Base-by-base conservation (phyloP, 2,113 vertebrate genomes). In the Puntigrus tetrazona region DNA sequence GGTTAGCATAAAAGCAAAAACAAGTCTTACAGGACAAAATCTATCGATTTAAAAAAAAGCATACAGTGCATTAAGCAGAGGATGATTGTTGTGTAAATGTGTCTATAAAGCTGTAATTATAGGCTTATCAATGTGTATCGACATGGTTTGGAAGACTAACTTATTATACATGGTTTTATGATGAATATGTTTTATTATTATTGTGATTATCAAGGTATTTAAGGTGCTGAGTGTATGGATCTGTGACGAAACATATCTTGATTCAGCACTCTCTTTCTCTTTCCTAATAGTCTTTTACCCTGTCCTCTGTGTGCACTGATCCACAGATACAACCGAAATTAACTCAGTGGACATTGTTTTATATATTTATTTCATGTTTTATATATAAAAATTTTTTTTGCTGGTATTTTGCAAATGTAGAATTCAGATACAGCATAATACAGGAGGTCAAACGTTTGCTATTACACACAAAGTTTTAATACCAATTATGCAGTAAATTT, bases 1-100 rank as follows among this genome's bases (percentile, higher is more conserved):
- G 20, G 20, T 41, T 65, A 57, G 81, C 72, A 84, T 57, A 69
- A 72, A 47, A 72, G 20, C 73, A 36, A 72, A 55, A 72, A 38
- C 13, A 9, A 72, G 20, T 38, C 69, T 16, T 18, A 34, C 7
- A 18, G 61, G 14, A 65, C 31, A 29, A 29, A 29, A 63, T 7
- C 57, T 61, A 63, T 63, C 29, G 13, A 47, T 47, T 14, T 5
- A 6, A 29, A 31, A 29, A 29, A 63, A 50, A 18, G 7, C 47
- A 52, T 52, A 52, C 47, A 52, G 47, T 52, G 47, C 14, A 52
- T 52, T 52, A 18, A 0, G 47, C 47, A 7, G 5, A 52, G 5
- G 47, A 7, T 18, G 13, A 47, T 47, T 52, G 1, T 52, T 20
- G 47, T 52, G 47, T 20, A 52, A 18, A 52, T 20, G 47, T 5